These are phyloP conservation scores for Montipora efflorescens DNA, from an alignment of 64 coral and sea anemone species.

Conservation along the genomic window DNA sequence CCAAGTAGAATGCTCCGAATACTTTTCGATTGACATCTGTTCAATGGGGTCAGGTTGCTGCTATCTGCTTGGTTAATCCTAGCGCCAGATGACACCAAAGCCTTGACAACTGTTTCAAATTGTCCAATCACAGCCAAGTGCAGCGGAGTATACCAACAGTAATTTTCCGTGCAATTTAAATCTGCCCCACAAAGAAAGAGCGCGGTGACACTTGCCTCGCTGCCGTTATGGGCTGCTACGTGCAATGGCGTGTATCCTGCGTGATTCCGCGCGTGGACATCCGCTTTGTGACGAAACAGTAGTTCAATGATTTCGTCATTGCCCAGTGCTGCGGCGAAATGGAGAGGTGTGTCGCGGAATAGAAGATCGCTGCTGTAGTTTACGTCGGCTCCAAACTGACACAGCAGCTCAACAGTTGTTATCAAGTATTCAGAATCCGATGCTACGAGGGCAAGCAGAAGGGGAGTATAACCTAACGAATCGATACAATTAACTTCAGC, in stretches of 20 bases:
- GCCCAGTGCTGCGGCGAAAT: conserved; percentile 55
- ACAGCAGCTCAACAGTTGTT: conserved; percentile 36
- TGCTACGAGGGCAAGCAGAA: conserved; percentile 54
- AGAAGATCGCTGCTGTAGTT: conserved; percentile 72
- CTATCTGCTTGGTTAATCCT: conserved; percentile 53
- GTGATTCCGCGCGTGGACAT: conserved; percentile 72
- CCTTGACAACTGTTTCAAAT: conserved; percentile 53
- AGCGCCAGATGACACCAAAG: conserved; percentile 48
- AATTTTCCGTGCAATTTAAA: conserved; percentile 57
- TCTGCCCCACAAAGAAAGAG: conserved; percentile 76
- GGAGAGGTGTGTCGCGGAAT: conserved; percentile 76
- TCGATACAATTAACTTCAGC: conserved; percentile 69
- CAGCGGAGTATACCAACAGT: conserved; percentile 76
- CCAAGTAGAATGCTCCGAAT: conserved; percentile 25
- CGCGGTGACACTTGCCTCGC: conserved; percentile 46
- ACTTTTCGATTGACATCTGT: conserved; percentile 55
- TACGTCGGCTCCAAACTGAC: conserved; percentile 78
- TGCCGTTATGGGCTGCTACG: conserved; percentile 60
- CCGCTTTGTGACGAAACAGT: conserved; percentile 48
- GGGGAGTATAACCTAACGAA: conserved; percentile 60
- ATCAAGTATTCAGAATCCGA: conserved; percentile 7
- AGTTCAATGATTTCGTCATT: conserved; percentile 22
- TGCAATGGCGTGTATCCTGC: conserved; percentile 84
- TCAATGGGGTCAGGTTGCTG: conserved; percentile 58
- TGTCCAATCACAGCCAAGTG: conserved; percentile 70